A percentile compares a stretch with the other conserved stretches of the same genome.
Evolutionary conservation across 2,797 vertebrate genomes (phyloP).

Genomic region (Lepus townsendii): DNA sequence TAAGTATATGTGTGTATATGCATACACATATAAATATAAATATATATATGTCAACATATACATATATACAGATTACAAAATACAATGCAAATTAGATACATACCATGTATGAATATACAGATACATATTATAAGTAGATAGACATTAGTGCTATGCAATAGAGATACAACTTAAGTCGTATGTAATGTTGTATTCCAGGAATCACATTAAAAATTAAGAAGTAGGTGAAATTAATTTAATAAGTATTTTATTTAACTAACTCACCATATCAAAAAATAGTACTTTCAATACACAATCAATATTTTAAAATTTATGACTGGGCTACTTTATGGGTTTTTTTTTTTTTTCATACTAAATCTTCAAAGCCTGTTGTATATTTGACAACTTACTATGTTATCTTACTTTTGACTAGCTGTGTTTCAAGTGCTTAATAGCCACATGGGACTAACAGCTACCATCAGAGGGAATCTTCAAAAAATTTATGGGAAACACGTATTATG

Average conservation of each 20-base stretch:
- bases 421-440: not conserved
- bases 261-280: not conserved
- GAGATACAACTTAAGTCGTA: not conserved
- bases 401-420: not conserved
- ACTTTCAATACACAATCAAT: not conserved
- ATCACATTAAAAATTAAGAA: not conserved
- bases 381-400: not conserved
- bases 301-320: not conserved
- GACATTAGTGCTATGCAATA: not conserved
- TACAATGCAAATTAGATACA: too few relatives aligned
- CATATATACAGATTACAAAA: not conserved
- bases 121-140: too few relatives aligned
- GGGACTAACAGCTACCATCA: not conserved
- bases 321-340: not conserved
- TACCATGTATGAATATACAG: too few relatives aligned
- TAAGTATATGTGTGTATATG: too few relatives aligned
- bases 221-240: conserved; percentile 22
- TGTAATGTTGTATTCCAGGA: not conserved
- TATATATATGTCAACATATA: too few relatives aligned
- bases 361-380: not conserved
- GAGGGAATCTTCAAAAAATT: too few relatives aligned
- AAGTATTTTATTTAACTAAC: conserved; percentile 19
- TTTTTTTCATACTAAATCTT: not conserved
- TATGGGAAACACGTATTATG: too few relatives aligned
- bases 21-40: too few relatives aligned